Evolutionary conservation across 2,113 vertebrate genomes (phyloP).

Genomic region (Colistium nudipinnis): DNA sequence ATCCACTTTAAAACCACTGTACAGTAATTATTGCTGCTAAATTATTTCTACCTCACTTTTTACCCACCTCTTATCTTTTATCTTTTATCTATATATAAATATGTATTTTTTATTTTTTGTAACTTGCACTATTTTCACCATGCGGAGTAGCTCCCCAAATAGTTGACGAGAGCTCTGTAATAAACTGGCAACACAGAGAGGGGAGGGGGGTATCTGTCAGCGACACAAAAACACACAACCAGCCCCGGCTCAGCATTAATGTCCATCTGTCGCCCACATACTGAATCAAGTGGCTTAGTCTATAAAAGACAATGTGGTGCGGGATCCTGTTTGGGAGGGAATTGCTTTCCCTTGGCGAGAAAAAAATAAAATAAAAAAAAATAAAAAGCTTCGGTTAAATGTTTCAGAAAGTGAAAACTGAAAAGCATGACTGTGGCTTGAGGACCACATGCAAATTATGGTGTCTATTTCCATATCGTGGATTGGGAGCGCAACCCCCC

Average conservation of each 20-base stretch:
- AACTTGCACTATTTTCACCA: too few species aligned
- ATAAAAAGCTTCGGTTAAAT: slow-evolving; percentile 36
- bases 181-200: slow-evolving; percentile 82
- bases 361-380: too few species aligned
- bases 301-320: slow-evolving; percentile 24
- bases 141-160: too few species aligned
- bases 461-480: slow-evolving; percentile 66
- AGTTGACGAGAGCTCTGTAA: slow-evolving; percentile 92
- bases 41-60: too few species aligned
- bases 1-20: too few species aligned
- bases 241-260: slow-evolving; percentile 30
- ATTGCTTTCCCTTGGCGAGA: slow-evolving; percentile 16
- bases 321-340: slow-evolving; percentile 21
- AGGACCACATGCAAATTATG: slow-evolving; percentile 53
- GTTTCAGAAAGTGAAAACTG: slow-evolving; percentile 24
- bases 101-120: not conserved
- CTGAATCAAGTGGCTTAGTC: slow-evolving; percentile 7
- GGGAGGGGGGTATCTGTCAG: slow-evolving; percentile 42
- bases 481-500: slow-evolving; percentile 21
- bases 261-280: slow-evolving; percentile 24
- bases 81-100: too few species aligned
- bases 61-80: too few species aligned
- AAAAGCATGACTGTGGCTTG: slow-evolving; percentile 43
- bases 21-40: too few species aligned
- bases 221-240: slow-evolving; percentile 25